These are phyloP conservation scores for Coptotermes formosanus DNA, from an alignment of 1,140 invertebrate species.

Conservation along the genomic window DNA sequence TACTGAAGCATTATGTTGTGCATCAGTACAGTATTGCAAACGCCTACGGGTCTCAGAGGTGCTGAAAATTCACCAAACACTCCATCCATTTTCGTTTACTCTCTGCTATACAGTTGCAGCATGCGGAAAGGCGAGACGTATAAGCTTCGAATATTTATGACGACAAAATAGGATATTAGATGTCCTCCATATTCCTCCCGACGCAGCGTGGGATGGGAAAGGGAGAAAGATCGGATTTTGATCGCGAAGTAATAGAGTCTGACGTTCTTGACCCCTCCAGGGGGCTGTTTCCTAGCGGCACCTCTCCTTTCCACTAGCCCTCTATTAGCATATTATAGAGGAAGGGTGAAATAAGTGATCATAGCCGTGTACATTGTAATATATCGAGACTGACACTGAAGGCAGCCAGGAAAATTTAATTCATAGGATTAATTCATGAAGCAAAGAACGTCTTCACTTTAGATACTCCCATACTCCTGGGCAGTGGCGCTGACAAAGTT, in stretches of 20 bases:
- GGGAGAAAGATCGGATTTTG: not conserved
- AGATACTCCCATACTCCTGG: too few species aligned
- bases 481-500: too few species aligned
- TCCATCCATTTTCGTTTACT: too few species aligned
- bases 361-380: not conserved
- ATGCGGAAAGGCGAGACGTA: not conserved
- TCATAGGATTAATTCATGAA: not conserved
- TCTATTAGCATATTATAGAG: not conserved
- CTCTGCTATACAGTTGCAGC: not conserved
- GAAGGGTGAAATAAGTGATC: not conserved
- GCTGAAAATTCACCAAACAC: too few species aligned
- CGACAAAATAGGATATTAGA: slow-evolving; percentile 19
- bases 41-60: too few species aligned
- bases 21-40: too few species aligned
- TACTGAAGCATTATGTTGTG: too few species aligned
- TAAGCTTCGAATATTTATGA: not conserved
- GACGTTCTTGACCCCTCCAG: not conserved
- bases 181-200: not conserved
- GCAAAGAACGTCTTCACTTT: too few species aligned
- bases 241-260: slow-evolving; percentile 12
- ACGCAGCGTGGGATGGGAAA: not conserved
- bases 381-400: not conserved
- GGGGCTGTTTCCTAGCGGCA: not conserved
- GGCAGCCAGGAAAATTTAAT: not conserved
- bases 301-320: not conserved